phyloP scores from a whole-genome alignment of 2,888 invertebrate genomes.

The Agrochola circellaris region DNA sequence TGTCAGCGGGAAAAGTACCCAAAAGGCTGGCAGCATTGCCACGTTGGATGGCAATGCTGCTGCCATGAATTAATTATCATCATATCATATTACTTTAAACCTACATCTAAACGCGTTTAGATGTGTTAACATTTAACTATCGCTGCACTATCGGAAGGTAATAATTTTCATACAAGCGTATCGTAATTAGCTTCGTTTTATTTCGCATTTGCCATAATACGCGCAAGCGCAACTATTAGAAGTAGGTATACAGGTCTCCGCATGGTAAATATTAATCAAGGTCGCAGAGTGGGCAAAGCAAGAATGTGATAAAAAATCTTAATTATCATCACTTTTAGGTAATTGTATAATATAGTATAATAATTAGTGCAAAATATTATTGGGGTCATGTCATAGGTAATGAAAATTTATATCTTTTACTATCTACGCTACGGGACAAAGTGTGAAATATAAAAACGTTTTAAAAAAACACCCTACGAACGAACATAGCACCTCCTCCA shows the following conservation, averaged over 20 bases:
- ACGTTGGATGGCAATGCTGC: too few species aligned
- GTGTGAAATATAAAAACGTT: not conserved
- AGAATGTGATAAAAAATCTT: not conserved
- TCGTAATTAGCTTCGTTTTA: constrained; percentile 50
- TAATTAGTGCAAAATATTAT: too few species aligned
- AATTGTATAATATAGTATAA: too few species aligned
- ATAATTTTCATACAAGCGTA: constrained; percentile 46
- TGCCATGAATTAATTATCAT: too few species aligned
- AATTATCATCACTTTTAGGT: not conserved
- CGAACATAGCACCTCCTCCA: too few species aligned
- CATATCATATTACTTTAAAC: not conserved
- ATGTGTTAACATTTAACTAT: constrained; percentile 21
- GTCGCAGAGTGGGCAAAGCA: not conserved
- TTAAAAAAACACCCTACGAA: too few species aligned
- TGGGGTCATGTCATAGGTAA: too few species aligned
- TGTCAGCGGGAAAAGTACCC: too few species aligned
- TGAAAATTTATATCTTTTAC: too few species aligned
- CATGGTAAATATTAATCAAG: constrained; percentile 9
- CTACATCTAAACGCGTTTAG: constrained; percentile 3
- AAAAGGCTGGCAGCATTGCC: too few species aligned
- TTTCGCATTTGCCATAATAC: constrained; percentile 12
- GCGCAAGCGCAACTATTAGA: too few species aligned
- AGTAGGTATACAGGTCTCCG: not conserved
- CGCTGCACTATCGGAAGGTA: constrained; percentile 39
- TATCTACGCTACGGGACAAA: not conserved